A percentile compares a stretch with the other conserved stretches of the same genome.
These are phyloP conservation scores for Picus viridis DNA, from an alignment of 2,797 vertebrate genomes.

Conservation along the genomic window DNA sequence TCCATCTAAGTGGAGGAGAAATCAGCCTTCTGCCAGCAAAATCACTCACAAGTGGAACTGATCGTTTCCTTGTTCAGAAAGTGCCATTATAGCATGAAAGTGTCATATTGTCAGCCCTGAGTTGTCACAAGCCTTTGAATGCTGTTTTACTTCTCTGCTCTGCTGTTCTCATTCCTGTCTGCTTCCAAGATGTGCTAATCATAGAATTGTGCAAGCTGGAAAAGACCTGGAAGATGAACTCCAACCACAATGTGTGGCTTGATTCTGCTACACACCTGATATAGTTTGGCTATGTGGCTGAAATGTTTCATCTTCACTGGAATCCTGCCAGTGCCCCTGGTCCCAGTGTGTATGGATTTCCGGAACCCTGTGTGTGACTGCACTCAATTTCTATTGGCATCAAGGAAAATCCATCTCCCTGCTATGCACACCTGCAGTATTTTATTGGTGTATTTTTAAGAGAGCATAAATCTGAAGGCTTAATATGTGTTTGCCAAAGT, in stretches of 20 bases:
- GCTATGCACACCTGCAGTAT: neutral
- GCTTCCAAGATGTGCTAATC: neutral
- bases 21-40: neutral
- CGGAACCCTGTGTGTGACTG: neutral
- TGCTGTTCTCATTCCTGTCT: neutral
- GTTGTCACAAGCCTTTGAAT: neutral
- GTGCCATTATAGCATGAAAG: neutral
- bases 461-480: neutral
- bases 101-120: neutral
- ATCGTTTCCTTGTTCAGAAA: neutral
- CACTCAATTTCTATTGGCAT: neutral
- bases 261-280: neutral
- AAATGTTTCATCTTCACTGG: neutral
- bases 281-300: neutral
- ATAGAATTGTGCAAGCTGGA: too few relatives aligned
- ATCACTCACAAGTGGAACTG: neutral
- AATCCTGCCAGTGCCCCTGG: neutral
- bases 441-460: neutral
- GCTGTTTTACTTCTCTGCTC: neutral
- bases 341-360: neutral
- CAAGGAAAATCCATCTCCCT: neutral
- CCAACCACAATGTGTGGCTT: neutral
- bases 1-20: neutral
- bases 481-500: neutral
- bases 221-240: too few relatives aligned